A percentile compares a stretch with the other conserved stretches of the same genome.
These are phyloP conservation scores for Amia ocellicauda DNA, from an alignment of 2,113 vertebrate species.

Conservation along the genomic window DNA sequence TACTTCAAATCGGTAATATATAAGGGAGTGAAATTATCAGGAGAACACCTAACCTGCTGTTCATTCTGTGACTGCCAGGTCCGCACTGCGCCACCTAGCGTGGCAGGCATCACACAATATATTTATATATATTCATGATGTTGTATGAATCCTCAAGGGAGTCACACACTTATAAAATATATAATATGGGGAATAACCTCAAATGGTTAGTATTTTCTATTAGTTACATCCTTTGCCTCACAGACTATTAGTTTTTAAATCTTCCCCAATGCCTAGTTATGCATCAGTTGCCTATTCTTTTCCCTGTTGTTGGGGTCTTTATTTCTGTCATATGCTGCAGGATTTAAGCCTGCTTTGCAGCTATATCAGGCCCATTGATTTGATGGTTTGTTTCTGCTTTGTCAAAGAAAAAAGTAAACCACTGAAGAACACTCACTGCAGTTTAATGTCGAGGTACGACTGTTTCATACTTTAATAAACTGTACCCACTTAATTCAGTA, in stretches of 20 bases:
- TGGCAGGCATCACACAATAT: too few relatives aligned
- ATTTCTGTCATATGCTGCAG: constrained; percentile 39
- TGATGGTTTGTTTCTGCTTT: constrained; percentile 49
- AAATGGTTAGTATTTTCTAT: constrained; percentile 26
- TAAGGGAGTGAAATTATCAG: too few relatives aligned
- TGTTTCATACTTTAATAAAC: constrained; percentile 52
- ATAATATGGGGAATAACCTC: too few relatives aligned
- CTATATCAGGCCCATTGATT: constrained; percentile 40
- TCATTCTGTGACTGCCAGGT: too few relatives aligned
- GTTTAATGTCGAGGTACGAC: constrained; percentile 50
- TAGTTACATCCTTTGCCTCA: constrained; percentile 21
- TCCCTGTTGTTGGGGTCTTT: constrained; percentile 41
- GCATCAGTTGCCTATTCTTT: constrained; percentile 37
- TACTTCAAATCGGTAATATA: too few relatives aligned
- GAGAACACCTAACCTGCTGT: too few relatives aligned
- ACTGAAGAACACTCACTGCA: constrained; percentile 44
- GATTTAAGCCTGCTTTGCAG: constrained; percentile 33
- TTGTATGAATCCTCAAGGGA: constrained; percentile 31
- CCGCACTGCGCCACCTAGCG: too few relatives aligned
- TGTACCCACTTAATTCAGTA: constrained; percentile 67
- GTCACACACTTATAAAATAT: too few relatives aligned
- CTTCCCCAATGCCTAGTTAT: constrained; percentile 40
- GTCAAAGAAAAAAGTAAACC: constrained; percentile 40
- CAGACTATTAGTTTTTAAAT: constrained; percentile 46
- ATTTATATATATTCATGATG: too few relatives aligned